Conservation (phyloP, 53 echinoderm and acorn worm genomes). For the Stichopus horrens region DNA sequence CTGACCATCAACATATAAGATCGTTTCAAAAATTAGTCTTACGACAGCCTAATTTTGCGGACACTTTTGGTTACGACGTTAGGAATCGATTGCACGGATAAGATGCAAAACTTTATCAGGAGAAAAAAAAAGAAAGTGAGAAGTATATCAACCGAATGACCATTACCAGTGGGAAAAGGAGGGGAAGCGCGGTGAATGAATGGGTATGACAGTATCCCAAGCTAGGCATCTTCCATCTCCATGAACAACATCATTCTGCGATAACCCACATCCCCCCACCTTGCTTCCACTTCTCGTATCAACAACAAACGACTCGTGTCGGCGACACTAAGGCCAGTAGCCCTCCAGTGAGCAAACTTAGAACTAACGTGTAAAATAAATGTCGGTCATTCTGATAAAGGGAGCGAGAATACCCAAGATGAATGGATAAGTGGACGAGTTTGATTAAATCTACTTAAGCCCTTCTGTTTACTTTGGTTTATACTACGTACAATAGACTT, state of each 20-base stretch:
- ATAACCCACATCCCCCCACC: not conserved
- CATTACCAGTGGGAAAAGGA: not conserved
- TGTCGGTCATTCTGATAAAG: constrained; percentile 17
- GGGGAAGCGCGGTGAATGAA: not conserved
- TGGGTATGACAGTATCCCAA: not conserved
- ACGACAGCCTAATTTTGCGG: no score
- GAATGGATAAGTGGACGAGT: not conserved
- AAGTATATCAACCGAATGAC: not conserved
- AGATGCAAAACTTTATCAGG: not conserved
- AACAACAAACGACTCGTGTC: constrained; percentile 21
- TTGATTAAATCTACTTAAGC: not conserved
- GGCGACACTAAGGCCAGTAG: constrained; percentile 12
- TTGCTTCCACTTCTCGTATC: not conserved
- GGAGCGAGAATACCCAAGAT: not conserved
- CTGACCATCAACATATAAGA: no score
- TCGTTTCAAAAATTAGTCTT: no score
- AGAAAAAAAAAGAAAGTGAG: not conserved
- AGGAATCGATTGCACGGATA: not conserved
- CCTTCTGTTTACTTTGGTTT: not conserved
- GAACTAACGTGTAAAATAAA: constrained; percentile 33
- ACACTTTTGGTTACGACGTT: no score
- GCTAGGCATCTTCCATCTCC: not conserved
- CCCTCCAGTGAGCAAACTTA: not conserved
- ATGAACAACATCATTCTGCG: not conserved
- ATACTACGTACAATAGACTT: not conserved